Percentiles rank a stretch among this genome's conserved stretches.
Evolutionary conservation across 2,797 vertebrate species (phyloP).

Genomic region (Mus minutoides): DNA sequence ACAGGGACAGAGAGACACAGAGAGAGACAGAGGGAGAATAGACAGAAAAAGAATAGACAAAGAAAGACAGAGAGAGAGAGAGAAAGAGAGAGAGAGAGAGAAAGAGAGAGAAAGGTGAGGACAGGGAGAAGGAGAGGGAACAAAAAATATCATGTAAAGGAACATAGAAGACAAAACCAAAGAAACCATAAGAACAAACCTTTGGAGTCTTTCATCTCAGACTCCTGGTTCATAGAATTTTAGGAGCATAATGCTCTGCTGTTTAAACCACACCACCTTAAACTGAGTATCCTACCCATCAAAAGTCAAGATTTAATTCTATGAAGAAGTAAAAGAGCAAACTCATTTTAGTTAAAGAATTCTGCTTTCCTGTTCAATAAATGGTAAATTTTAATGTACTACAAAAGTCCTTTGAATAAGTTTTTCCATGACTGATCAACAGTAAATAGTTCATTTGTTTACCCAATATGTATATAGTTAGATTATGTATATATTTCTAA

Average conservation of each 20-base stretch:
- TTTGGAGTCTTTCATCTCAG: background rate
- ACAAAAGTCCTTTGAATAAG: background rate
- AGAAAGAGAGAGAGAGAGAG: accelerated
- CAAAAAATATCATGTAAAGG: background rate
- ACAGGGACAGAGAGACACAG: too few species aligned
- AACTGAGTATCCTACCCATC: background rate
- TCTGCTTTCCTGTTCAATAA: background rate
- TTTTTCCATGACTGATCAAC: background rate
- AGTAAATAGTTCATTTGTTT: background rate
- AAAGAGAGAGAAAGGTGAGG: background rate
- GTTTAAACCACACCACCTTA: background rate
- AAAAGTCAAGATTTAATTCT: background rate
- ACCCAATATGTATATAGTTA: background rate
- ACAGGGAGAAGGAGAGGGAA: background rate
- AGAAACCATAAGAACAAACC: background rate
- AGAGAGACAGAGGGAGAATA: too few species aligned
- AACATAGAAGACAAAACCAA: background rate
- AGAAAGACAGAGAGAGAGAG: background rate
- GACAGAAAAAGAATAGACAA: too few species aligned
- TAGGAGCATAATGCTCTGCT: background rate
- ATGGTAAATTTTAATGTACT: background rate
- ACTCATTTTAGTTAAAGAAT: background rate
- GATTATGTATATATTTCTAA: background rate
- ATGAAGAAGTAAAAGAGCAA: background rate
- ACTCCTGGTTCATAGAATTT: background rate